Conservation (phyloP, 2,797 vertebrate genomes). For the Carcharodon carcharias region DNA sequence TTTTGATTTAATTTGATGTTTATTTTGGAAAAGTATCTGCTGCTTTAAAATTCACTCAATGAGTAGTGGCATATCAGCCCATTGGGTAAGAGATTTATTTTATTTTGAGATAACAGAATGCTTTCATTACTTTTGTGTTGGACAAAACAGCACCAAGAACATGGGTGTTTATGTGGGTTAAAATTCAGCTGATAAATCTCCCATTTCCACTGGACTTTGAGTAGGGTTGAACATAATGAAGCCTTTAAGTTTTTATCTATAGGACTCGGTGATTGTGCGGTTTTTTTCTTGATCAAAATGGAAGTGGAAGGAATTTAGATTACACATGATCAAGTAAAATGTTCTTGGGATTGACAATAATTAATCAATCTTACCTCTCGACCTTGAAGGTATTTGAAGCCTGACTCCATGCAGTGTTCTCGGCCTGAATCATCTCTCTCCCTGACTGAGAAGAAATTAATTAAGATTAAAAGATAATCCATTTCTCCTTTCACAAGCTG, state of each 20-base stretch:
- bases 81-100: neutral
- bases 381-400: conserved; percentile 10
- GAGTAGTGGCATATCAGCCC: neutral
- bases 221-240: neutral
- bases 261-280: neutral
- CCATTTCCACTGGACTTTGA: neutral
- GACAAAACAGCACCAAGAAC: neutral
- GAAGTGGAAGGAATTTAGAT: neutral
- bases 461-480: conserved; percentile 1
- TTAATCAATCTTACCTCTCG: neutral
- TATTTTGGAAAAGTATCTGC: neutral
- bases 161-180: neutral
- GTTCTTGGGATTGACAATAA: neutral
- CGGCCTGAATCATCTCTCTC: neutral
- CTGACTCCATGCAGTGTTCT: too few relatives aligned
- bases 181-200: neutral
- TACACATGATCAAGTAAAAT: neutral
- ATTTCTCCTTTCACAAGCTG: neutral
- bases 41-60: neutral
- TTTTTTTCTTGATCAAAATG: neutral
- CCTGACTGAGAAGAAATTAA: neutral
- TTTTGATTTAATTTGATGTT: neutral
- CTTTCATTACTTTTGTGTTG: neutral
- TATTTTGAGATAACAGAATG: neutral
- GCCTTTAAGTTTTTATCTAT: neutral